phyloP scores from a whole-genome alignment of 2,888 invertebrate genomes.

The Tanypteryx hageni region DNA sequence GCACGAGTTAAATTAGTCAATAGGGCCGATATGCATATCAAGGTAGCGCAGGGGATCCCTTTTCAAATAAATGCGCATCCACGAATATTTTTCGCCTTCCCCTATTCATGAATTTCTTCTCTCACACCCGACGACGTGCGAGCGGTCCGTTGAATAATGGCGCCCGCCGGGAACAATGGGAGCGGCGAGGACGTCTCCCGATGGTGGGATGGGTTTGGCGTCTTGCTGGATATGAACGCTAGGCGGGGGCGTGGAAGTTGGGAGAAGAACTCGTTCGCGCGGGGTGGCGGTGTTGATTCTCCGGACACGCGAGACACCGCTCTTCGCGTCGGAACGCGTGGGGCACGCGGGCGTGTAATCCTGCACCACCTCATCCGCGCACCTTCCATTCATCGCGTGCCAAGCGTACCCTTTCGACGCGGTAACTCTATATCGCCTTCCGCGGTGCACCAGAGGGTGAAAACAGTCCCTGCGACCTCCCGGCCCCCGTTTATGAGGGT shows the following conservation, averaged over 20 bases:
- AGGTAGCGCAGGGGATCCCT: too few relatives aligned
- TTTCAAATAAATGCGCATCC: too few relatives aligned
- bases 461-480: conserved; percentile 21
- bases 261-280: not conserved
- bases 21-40: too few relatives aligned
- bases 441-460: conserved; percentile 45
- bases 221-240: too few relatives aligned
- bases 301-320: conserved; percentile 23
- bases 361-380: conserved; percentile 19
- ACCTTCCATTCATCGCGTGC: conserved; percentile 41
- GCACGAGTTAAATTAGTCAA: too few relatives aligned
- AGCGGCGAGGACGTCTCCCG: conserved; percentile 7
- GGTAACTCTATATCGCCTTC: conserved; percentile 22
- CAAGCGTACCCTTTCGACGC: conserved; percentile 44
- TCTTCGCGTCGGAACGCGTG: not conserved
- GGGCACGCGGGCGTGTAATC: conserved; percentile 30
- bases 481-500: not conserved
- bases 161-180: conserved; percentile 5
- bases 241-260: not conserved
- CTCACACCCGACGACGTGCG: not conserved
- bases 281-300: conserved; percentile 27
- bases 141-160: not conserved
- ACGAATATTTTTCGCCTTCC: not conserved
- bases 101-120: not conserved
- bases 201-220: not conserved